Evolutionary conservation across 92 coral and sea anemone species (phyloP).

Genomic region (Muricea muricata): DNA sequence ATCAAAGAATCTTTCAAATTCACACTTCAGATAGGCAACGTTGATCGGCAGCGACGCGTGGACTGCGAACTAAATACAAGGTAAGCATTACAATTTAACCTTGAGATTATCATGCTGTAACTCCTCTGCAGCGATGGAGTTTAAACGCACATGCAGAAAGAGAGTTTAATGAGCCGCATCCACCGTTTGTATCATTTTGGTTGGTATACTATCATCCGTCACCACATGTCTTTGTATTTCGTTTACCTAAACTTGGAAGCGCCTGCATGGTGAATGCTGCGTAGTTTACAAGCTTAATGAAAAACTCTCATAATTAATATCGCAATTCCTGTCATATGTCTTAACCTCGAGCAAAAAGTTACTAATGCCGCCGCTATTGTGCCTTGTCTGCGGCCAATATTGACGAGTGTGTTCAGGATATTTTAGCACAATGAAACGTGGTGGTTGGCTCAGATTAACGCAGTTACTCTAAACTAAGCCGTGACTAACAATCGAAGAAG

Average conservation of each 20-base stretch:
- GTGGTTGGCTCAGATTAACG: neutral
- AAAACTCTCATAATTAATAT: neutral
- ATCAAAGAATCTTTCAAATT: slow-evolving; percentile 25
- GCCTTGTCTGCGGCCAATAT: neutral
- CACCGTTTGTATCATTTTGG: neutral
- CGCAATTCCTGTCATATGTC: neutral
- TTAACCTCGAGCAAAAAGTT: neutral
- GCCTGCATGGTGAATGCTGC: neutral
- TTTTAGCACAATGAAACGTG: neutral
- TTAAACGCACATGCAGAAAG: neutral
- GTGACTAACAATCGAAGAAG: neutral
- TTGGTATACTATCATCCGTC: too few species aligned
- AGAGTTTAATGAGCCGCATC: neutral
- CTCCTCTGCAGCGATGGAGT: too few species aligned
- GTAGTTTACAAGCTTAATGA: neutral
- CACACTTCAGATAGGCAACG: neutral
- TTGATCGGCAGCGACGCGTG: slow-evolving; percentile 28
- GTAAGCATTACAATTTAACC: slow-evolving; percentile 1
- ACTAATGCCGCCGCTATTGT: neutral
- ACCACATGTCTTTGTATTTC: neutral
- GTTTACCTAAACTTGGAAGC: neutral
- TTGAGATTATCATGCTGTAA: too few species aligned
- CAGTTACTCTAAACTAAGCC: neutral
- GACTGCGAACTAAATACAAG: slow-evolving; percentile 22
- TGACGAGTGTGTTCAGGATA: neutral